Base-by-base conservation (phyloP, 2,888 invertebrate genomes). In the Brenthis hecate region DNA sequence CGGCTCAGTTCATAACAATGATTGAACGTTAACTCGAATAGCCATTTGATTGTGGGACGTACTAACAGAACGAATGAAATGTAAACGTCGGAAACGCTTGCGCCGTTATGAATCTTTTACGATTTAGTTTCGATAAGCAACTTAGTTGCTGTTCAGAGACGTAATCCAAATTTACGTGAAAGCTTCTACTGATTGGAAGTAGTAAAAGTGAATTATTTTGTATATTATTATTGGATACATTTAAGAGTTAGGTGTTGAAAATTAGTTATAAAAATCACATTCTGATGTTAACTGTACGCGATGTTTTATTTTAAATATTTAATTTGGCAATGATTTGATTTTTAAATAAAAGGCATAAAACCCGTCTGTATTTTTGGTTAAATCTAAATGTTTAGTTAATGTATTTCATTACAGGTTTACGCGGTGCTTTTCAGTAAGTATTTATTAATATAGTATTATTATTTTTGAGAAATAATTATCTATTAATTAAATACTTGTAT, bases 11-110 rank as follows among this genome's bases (percentile, higher is more conserved):
- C 67, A 68, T 54, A 70, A 66, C 68, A 67, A 64, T 69, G 73
- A 73, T 70, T 70, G 70, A 72, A 65, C 68, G 54, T 57, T 58
- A 70, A 70, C 68, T 70, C 64, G 66, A 69, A 71, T 69, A 69
- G 69, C 71, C 66, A 68, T 72, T 73, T 73, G 67, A 74, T 73
- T 68, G 73, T 69, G 69, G 66, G 62, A 70, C 61, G 68, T 67
- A 69, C 73, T 68, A 72, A 73, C 73, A 71, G 69, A 72, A 69
- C 68, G 63, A 72, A 70, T 67, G 72, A 66, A 74, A 69, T 68
- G 70, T 72, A 74, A 74, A 74, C 69, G 69, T 51, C 28, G 50
- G 60, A 56, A 66, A 50, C 50, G 56, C 32, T 28, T 28, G 32
- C 19, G 13, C 16, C 13, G 55, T 28, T 53, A 36, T 61, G 48